Percentiles rank a stretch among this genome's conserved stretches.
Conservation (phyloP, 2,797 vertebrate species). For the Mycteria americana region DNA sequence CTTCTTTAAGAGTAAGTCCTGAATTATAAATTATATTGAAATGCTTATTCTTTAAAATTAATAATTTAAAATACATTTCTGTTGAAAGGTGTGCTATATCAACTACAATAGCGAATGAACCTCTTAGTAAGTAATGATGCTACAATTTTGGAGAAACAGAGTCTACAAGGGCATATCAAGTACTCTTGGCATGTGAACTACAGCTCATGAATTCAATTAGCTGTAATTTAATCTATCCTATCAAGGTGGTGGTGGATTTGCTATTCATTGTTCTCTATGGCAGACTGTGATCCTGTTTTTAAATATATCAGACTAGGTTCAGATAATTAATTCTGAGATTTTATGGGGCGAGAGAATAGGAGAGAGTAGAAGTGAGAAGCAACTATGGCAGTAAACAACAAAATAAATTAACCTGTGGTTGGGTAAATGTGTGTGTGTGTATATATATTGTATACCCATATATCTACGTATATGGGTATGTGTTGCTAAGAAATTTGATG, state of each 20-base stretch:
- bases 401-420: not conserved
- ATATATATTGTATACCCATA: not conserved
- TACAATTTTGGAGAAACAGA: not conserved
- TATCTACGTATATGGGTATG: not conserved
- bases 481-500: not conserved
- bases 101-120: not conserved
- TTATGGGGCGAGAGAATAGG: not conserved
- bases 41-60: not conserved
- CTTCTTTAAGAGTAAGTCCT: not conserved
- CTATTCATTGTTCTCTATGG: not conserved
- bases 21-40: not conserved
- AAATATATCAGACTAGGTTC: not conserved
- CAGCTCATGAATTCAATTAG: not conserved
- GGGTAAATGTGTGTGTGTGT: not conserved
- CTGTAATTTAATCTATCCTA: not conserved
- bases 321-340: not conserved
- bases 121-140: not conserved
- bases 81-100: not conserved
- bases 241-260: not conserved
- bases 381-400: not conserved
- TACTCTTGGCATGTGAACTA: not conserved
- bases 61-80: not conserved
- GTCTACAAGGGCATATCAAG: not conserved
- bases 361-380: not conserved
- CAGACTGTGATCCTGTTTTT: not conserved